These are phyloP conservation scores for Elymnias hypermnestra DNA, from an alignment of 1,140 invertebrate genomes.

Conservation along the genomic window DNA sequence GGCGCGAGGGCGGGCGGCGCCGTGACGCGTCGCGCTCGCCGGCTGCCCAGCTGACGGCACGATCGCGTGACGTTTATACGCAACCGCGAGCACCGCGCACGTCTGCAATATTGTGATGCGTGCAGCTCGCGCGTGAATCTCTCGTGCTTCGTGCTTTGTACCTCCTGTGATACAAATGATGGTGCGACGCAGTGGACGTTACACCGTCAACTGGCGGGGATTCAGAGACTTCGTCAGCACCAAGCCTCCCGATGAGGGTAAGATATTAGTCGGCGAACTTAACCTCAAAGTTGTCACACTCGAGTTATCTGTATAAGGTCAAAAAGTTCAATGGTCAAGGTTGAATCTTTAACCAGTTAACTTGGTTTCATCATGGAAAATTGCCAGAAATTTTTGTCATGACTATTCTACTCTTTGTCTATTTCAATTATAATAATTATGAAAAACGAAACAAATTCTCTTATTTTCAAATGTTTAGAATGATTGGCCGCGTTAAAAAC, in stretches of 20 bases:
- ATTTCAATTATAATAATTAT: no score
- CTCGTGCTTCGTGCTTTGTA: conserved; percentile 10
- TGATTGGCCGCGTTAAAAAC: no score
- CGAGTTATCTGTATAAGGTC: background rate
- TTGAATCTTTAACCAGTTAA: no score
- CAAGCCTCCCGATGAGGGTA: conserved; percentile 71
- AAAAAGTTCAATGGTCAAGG: no score
- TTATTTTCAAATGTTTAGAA: no score
- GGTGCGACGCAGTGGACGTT: conserved; percentile 70
- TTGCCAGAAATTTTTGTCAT: no score
- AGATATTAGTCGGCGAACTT: conserved; percentile 28
- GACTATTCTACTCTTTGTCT: no score
- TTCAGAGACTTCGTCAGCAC: conserved; percentile 67
- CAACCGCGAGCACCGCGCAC: conserved; percentile 42
- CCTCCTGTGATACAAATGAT: conserved; percentile 56
- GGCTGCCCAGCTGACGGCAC: conserved; percentile 55
- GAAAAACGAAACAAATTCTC: no score
- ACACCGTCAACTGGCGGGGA: conserved; percentile 70
- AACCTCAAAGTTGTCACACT: conserved; percentile 12
- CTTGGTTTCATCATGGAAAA: no score
- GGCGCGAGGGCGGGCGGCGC: conserved; percentile 52
- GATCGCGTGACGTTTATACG: conserved; percentile 49
- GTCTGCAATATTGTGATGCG: conserved; percentile 14
- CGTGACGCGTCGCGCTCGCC: conserved; percentile 46
- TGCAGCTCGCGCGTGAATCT: conserved; percentile 10